phyloP scores from a whole-genome alignment of 1,140 invertebrate species.

The Anthonomus grandis region DNA sequence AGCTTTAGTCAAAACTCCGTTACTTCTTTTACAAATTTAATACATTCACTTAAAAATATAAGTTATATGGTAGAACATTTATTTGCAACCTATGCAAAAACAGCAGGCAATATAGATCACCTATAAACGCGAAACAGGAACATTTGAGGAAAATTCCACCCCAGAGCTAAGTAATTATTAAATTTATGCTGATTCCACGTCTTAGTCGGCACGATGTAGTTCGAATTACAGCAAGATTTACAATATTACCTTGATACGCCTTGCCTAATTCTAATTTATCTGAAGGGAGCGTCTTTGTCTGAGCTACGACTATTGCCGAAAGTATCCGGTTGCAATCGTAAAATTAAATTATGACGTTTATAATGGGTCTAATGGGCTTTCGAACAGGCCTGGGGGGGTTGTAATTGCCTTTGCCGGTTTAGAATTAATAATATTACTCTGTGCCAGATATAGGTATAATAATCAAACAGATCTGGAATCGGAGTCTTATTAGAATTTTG shows the following conservation, averaged over 20 bases:
- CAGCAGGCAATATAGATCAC: constrained; percentile 4
- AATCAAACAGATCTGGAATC: no score
- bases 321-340: constrained; percentile 44
- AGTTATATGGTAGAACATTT: no score
- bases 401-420: constrained; percentile 16
- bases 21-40: no score
- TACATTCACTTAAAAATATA: no score
- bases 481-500: no score
- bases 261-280: constrained; percentile 51
- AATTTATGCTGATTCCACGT: constrained; percentile 54
- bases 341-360: constrained; percentile 46
- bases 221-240: constrained; percentile 52
- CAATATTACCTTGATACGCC: constrained; percentile 51
- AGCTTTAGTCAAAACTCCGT: no score
- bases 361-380: constrained; percentile 32
- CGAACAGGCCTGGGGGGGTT: constrained; percentile 15
- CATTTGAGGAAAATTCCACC: constrained; percentile 35
- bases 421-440: constrained; percentile 20
- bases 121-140: constrained; percentile 10
- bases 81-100: no score
- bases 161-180: constrained; percentile 48
- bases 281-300: constrained; percentile 38
- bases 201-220: constrained; percentile 47
- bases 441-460: no score
- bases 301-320: constrained; percentile 43